These are phyloP conservation scores for Grammomys dolichurus DNA, from an alignment of 2,113 vertebrate genomes.

Conservation along the genomic window DNA sequence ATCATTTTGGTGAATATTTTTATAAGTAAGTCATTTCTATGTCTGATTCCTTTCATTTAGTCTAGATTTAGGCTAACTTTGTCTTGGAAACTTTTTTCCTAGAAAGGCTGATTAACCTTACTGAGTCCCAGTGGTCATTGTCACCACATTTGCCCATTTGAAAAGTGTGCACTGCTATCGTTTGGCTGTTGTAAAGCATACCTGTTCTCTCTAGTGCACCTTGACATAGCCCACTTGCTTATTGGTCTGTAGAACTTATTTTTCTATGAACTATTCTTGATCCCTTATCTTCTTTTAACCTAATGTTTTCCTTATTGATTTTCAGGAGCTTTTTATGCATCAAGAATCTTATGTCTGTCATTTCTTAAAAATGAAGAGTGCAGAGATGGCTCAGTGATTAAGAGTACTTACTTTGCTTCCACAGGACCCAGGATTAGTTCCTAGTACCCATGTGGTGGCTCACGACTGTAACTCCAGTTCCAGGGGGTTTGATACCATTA, in stretches of 20 bases:
- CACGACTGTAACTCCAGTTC: not conserved
- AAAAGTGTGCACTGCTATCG: not conserved
- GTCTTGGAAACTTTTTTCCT: not conserved
- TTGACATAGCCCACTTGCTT: not conserved
- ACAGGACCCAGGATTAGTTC: not conserved
- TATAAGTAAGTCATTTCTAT: not conserved
- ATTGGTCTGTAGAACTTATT: conserved; percentile 3
- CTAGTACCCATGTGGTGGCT: not conserved
- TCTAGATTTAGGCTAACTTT: not conserved
- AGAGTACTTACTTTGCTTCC: not conserved
- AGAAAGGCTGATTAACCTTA: not conserved
- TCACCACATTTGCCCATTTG: not conserved
- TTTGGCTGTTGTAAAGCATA: not conserved
- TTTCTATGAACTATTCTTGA: conserved; percentile 33
- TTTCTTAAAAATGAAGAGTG: not conserved
- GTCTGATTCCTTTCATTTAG: not conserved
- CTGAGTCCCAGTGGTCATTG: not conserved
- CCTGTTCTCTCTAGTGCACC: not conserved
- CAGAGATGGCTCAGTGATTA: not conserved
- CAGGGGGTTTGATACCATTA: not conserved
- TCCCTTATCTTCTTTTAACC: not conserved
- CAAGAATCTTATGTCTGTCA: not conserved
- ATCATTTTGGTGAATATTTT: not conserved
- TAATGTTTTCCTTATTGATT: conserved; percentile 13
- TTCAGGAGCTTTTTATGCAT: not conserved